A percentile compares a stretch with the other conserved stretches of the same genome.
These are phyloP conservation scores for Trinectes maculatus DNA, from an alignment of 2,113 vertebrate genomes.

Conservation along the genomic window DNA sequence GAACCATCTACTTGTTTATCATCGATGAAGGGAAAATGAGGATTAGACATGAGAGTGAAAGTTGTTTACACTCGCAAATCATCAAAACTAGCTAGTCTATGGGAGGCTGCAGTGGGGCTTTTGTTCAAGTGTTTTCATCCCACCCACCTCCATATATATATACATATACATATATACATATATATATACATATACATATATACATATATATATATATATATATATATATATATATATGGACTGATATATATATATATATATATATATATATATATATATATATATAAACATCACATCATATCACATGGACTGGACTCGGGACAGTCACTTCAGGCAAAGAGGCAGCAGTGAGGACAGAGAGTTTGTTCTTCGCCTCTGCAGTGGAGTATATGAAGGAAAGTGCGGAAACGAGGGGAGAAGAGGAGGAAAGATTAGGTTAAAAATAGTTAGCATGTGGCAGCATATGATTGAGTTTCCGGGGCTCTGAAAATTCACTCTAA, in stretches of 20 bases:
- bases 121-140: constrained; percentile 13
- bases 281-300: too few relatives aligned
- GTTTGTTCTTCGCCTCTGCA: constrained; percentile 41
- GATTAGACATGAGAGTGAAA: constrained; percentile 57
- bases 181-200: too few relatives aligned
- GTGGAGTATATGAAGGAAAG: constrained; percentile 47
- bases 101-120: not conserved
- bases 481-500: constrained; percentile 91
- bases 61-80: constrained; percentile 17
- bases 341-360: constrained; percentile 51
- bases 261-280: too few relatives aligned
- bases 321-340: constrained; percentile 65
- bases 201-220: too few relatives aligned
- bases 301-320: too few relatives aligned
- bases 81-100: constrained; percentile 40
- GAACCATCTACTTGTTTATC: constrained; percentile 70
- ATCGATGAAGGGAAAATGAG: constrained; percentile 57
- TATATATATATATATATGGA: too few relatives aligned
- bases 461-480: constrained; percentile 86
- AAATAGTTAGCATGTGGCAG: constrained; percentile 87
- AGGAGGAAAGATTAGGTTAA: constrained; percentile 81
- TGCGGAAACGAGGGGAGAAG: constrained; percentile 34
- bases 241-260: too few relatives aligned
- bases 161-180: too few relatives aligned
- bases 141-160: constrained; percentile 1